These are phyloP conservation scores for Drosophila truncata DNA, from an alignment of 1,140 invertebrate species.

Conservation along the genomic window DNA sequence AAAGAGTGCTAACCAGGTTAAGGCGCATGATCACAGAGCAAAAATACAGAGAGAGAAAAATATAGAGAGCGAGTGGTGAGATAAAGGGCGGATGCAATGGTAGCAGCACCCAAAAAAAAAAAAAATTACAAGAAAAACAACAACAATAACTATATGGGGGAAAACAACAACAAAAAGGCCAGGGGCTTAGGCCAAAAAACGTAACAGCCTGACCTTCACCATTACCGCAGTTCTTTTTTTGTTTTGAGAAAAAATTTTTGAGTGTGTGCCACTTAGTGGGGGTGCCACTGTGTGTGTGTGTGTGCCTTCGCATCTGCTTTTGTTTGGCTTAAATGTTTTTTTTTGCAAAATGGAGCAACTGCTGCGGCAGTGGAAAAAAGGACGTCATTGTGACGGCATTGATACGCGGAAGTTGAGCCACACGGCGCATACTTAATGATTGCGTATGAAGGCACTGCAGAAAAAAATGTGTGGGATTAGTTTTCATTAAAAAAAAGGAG, in stretches of 20 bases:
- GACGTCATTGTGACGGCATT: conserved; percentile 64
- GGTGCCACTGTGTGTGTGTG: conserved; percentile 20
- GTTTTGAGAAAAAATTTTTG: conserved; percentile 9
- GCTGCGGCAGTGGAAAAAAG: conserved; percentile 23
- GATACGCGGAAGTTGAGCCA: conserved; percentile 69
- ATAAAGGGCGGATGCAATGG: conserved; percentile 62
- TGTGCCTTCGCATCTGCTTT: conserved; percentile 38
- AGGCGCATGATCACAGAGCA: conserved; percentile 60
- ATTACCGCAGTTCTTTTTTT: conserved; percentile 63
- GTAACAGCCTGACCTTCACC: conserved; percentile 81
- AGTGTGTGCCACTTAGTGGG: conserved; percentile 44
- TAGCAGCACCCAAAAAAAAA: conserved; percentile 13
- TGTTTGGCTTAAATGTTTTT: conserved; percentile 76
- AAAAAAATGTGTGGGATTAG: background rate
- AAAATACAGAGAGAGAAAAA: conserved; percentile 15
- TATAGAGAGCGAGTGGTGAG: conserved; percentile 13
- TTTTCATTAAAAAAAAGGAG: no score
- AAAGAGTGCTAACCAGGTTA: conserved; percentile 37
- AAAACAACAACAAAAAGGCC: conserved; percentile 47
- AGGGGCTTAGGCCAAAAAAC: conserved; percentile 70
- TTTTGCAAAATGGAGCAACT: conserved; percentile 72
- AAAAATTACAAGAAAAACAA: conserved; percentile 2
- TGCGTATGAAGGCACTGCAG: conserved; percentile 18
- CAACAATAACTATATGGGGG: conserved; percentile 23
- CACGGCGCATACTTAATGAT: conserved; percentile 64